phyloP scores from a whole-genome alignment of 2,113 vertebrate species.

The Ceratotherium simum region DNA sequence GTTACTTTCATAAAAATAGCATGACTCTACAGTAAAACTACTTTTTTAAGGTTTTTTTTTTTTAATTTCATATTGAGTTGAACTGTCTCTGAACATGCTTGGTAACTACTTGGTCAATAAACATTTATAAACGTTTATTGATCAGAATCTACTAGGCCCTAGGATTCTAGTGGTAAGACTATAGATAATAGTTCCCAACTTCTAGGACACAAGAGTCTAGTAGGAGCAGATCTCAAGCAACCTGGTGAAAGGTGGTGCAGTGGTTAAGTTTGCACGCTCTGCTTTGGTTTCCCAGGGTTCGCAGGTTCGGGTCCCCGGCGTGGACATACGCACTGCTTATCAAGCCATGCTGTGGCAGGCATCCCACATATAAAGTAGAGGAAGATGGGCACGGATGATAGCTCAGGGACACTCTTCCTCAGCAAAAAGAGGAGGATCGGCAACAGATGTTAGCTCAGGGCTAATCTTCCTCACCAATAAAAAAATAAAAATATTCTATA shows the following conservation, averaged over 20 bases:
- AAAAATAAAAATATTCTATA: not conserved
- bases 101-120: not conserved
- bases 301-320: too few species aligned
- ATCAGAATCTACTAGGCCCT: not conserved
- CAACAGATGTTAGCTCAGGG: too few species aligned
- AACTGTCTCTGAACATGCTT: not conserved
- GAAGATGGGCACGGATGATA: too few species aligned
- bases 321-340: too few species aligned
- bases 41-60: not conserved
- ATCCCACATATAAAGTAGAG: too few species aligned
- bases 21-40: not conserved
- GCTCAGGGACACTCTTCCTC: too few species aligned
- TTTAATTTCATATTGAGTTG: not conserved
- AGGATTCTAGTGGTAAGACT: not conserved
- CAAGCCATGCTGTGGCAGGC: too few species aligned
- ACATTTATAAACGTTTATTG: not conserved
- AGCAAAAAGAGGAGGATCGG: too few species aligned
- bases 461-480: too few species aligned
- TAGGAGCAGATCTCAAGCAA: not conserved
- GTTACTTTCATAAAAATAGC: constrained; percentile 53
- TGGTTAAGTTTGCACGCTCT: too few species aligned
- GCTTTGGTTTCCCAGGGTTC: too few species aligned
- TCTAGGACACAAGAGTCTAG: not conserved
- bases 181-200: not conserved
- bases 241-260: not conserved